Base-by-base conservation (phyloP, 2,888 invertebrate species). In the Hipparchia semele region DNA sequence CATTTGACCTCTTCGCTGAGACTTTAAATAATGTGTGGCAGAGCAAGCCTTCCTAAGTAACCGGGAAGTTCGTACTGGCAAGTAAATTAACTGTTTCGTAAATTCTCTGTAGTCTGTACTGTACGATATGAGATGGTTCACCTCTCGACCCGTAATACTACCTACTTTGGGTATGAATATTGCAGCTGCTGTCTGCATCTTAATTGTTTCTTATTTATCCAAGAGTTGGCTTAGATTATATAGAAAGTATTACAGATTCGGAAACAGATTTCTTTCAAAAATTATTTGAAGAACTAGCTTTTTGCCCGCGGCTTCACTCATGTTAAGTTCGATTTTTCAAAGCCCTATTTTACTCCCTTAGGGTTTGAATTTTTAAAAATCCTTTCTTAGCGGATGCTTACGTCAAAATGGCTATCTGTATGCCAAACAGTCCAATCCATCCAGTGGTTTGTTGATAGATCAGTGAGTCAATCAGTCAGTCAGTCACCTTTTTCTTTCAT, bases 1-100 rank as follows among this genome's bases (percentile, higher is more conserved):
- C 69, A 61, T 69, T 69, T 69, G 69, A 69, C 61, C 68, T 69
- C 69, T 61, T 69, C n/a, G 51, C 53, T 61, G 69, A 51, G 61
- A 59, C 61, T 69, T 69, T 61, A 69, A 61, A 61, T 69, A 69
- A 69, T 69, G 69, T 69, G 69, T 53, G 61, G 69, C 53, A 61
- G 69, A 61, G 33, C 49, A 23, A 46, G 68, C 60, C 68, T 61
- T 61, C 33, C 39, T 39, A 9, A 60, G 69, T 61, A 61, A 61
- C 69, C 53, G 51, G 39, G 39, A 69, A 69, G 69, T 69, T 69
- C 61, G n/a, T 53, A 58, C 68, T 53, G 9, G 49, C 68, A 49
- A 69, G 69, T 69, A 68, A 68, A 68, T 69, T 60, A 69, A 69
- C 53, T 69, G 60, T 61, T 60, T 60, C 53, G 61, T 61, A 69